A percentile compares a stretch with the other conserved stretches of the same genome.
Conservation (phyloP, 2,797 vertebrate genomes). For the Novumbra hubbsi region DNA sequence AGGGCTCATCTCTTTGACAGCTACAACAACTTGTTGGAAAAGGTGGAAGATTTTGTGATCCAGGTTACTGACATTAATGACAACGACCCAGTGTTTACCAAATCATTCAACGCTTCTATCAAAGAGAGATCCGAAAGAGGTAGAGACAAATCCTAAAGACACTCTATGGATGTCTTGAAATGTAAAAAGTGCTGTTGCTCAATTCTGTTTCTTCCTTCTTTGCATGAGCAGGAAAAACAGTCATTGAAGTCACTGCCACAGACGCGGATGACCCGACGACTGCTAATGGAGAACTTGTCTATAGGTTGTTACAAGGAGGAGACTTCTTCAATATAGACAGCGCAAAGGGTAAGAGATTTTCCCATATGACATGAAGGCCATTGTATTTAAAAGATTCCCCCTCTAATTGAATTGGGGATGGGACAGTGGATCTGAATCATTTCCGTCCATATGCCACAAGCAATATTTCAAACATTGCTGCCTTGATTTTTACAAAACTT, state of each 20-base stretch:
- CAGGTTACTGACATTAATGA: constrained; percentile 75
- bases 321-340: constrained; percentile 53
- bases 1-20: constrained; percentile 59
- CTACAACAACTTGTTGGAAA: constrained; percentile 48
- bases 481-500: too few species aligned
- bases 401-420: too few species aligned
- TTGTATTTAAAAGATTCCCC: background rate
- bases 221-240: constrained; percentile 54
- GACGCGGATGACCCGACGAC: constrained; percentile 73
- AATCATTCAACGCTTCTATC: constrained; percentile 54
- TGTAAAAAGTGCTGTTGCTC: background rate
- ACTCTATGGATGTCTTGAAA: background rate
- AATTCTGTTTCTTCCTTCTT: background rate
- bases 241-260: constrained; percentile 63
- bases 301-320: constrained; percentile 50
- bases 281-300: constrained; percentile 62
- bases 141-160: constrained; percentile 25
- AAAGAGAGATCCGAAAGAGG: constrained; percentile 65
- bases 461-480: too few species aligned
- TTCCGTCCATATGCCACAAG: too few species aligned
- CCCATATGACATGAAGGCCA: background rate
- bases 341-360: constrained; percentile 53
- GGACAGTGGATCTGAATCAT: too few species aligned
- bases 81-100: constrained; percentile 65
- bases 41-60: constrained; percentile 55